Percentiles rank a stretch among this genome's conserved stretches.
phyloP scores from a whole-genome alignment of 2,888 invertebrate genomes.

The Gymnosoma rotundatum region DNA sequence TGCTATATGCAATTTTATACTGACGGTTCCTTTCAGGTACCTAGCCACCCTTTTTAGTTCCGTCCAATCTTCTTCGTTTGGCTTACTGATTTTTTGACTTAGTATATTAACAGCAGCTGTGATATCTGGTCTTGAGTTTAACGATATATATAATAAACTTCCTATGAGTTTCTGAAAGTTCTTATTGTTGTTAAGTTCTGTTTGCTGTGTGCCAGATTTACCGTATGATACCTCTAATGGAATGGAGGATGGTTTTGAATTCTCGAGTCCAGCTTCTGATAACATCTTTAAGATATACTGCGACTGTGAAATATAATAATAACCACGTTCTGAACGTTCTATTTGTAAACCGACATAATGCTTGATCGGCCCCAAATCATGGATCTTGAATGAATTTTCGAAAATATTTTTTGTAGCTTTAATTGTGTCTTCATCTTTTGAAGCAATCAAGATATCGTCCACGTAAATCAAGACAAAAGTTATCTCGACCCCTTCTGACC shows the following conservation, averaged over 20 bases:
- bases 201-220: constrained; percentile 1
- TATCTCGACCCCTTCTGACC: constrained; percentile 6
- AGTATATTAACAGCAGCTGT: constrained; percentile 18
- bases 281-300: constrained; percentile 6
- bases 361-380: constrained; percentile 5
- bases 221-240: constrained; percentile 7
- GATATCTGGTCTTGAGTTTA: constrained; percentile 40
- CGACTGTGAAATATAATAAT: constrained; percentile 11
- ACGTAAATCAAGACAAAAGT: constrained; percentile 24
- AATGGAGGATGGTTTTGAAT: constrained; percentile 7
- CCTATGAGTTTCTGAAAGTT: constrained; percentile 18
- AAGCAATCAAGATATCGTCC: constrained; percentile 10
- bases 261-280: constrained; percentile 21
- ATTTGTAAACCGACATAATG: constrained; percentile 5
- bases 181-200: background rate
- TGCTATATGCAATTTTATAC: too few species aligned
- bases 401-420: constrained; percentile 26
- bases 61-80: constrained; percentile 33
- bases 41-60: constrained; percentile 22
- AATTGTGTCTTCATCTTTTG: background rate
- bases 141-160: background rate
- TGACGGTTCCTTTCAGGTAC: constrained; percentile 19
- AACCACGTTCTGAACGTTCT: background rate
- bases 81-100: constrained; percentile 22
- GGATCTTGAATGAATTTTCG: constrained; percentile 3